These are phyloP conservation scores for Cardiocondyla obscurior DNA, from an alignment of 1,140 invertebrate genomes.

Conservation along the genomic window DNA sequence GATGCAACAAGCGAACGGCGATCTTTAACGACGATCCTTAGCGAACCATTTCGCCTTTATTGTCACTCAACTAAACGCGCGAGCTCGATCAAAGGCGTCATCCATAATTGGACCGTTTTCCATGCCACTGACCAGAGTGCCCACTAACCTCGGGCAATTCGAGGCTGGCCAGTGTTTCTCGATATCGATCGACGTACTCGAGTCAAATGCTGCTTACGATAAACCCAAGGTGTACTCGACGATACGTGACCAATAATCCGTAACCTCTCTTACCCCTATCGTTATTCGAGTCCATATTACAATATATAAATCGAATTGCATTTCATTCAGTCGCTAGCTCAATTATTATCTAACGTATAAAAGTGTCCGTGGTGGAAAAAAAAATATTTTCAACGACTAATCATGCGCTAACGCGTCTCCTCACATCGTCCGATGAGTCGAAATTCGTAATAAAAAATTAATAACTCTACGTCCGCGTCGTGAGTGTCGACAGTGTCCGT, in stretches of 20 bases:
- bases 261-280: constrained; percentile 46
- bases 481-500: too few relatives aligned
- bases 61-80: constrained; percentile 57
- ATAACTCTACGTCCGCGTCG: neutral
- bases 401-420: neutral
- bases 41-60: constrained; percentile 21
- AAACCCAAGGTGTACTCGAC: constrained; percentile 59
- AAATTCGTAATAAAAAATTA: neutral
- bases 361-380: neutral
- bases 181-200: constrained; percentile 61
- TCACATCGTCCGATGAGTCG: neutral
- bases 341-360: neutral
- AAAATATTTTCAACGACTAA: neutral
- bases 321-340: neutral
- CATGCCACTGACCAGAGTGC: constrained; percentile 58
- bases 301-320: constrained; percentile 26
- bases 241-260: constrained; percentile 61
- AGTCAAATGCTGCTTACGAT: constrained; percentile 59
- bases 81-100: constrained; percentile 64
- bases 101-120: constrained; percentile 70
- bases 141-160: constrained; percentile 46
- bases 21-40: constrained; percentile 57
- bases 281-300: neutral
- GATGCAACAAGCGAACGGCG: neutral
- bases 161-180: constrained; percentile 56